Conservation (phyloP, 2,888 invertebrate genomes). For the Netelia fuscicornis region DNA sequence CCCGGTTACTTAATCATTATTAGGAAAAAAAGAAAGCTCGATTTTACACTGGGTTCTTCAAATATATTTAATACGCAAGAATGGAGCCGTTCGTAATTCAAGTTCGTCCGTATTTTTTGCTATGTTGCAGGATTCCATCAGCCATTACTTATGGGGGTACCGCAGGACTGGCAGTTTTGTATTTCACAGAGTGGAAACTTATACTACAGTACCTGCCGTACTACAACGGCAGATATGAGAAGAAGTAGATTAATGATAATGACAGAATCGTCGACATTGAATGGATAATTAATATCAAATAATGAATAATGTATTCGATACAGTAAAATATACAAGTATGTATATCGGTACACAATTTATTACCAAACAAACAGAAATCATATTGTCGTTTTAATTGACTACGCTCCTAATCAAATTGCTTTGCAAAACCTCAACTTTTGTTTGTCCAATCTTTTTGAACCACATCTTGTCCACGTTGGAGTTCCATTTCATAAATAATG, state of each 20-base stretch:
- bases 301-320: constrained; percentile 29
- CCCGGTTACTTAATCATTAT: not conserved
- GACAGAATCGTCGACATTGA: constrained; percentile 17
- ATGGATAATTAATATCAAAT: constrained; percentile 30
- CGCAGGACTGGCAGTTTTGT: constrained; percentile 87
- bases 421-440: too few relatives aligned
- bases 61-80: constrained; percentile 31
- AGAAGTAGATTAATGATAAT: constrained; percentile 19
- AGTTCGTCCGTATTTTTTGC: not conserved
- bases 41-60: not conserved
- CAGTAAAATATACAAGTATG: constrained; percentile 26
- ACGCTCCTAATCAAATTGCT: too few relatives aligned
- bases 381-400: not conserved
- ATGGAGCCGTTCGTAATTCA: not conserved
- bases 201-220: constrained; percentile 91
- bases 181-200: constrained; percentile 93
- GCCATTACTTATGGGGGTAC: constrained; percentile 88
- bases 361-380: not conserved
- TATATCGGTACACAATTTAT: not conserved
- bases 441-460: too few relatives aligned
- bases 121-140: constrained; percentile 87
- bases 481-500: not conserved
- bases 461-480: not conserved
- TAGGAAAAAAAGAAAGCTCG: not conserved
- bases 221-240: constrained; percentile 87